Evolutionary conservation across 2,797 vertebrate species (phyloP).

Genomic region (Phyllotis vaccarum): DNA sequence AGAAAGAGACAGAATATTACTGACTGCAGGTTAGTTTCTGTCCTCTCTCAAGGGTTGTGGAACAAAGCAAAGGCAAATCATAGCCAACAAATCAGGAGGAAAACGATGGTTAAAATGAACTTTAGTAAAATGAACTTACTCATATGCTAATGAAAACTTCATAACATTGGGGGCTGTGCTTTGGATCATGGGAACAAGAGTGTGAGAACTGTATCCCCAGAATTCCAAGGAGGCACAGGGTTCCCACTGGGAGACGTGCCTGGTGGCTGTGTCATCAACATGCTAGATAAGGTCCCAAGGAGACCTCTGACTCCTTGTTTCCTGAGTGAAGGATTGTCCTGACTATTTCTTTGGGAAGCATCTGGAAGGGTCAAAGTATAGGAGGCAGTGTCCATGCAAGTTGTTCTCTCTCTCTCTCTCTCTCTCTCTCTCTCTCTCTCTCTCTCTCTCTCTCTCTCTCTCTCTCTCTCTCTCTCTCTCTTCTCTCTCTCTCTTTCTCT

Average conservation of each 20-base stretch:
- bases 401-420: neutral
- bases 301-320: constrained; percentile 1
- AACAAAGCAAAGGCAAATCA: neutral
- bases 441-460: too few species aligned
- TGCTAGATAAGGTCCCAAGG: neutral
- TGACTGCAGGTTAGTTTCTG: neutral
- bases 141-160: neutral
- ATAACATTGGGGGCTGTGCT: fast-evolving
- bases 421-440: too few species aligned
- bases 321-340: neutral
- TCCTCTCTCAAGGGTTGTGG: neutral
- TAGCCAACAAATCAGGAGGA: neutral
- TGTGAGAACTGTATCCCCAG: neutral
- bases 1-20: neutral
- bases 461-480: too few species aligned
- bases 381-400: neutral
- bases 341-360: constrained; percentile 5
- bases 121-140: neutral
- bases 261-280: neutral
- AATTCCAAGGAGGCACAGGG: neutral
- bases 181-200: neutral
- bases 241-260: neutral
- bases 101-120: neutral
- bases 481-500: too few species aligned
- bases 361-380: neutral